These are phyloP conservation scores for Platorchestia sp. DNA, from an alignment of 1,140 invertebrate genomes.

Conservation along the genomic window DNA sequence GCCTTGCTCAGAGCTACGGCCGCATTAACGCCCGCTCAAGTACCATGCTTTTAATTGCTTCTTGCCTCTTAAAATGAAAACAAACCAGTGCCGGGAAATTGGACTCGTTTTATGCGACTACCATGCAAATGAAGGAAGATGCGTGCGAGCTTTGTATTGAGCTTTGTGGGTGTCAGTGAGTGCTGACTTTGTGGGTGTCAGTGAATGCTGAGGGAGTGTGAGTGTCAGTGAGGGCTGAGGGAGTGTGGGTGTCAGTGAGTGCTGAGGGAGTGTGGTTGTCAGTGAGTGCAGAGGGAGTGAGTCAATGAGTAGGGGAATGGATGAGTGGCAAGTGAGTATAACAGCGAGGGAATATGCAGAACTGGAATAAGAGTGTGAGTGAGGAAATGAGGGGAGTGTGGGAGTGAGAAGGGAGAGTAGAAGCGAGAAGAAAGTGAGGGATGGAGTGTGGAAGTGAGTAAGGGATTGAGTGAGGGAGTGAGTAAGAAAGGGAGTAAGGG, in stretches of 20 bases:
- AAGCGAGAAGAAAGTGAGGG: too few species aligned
- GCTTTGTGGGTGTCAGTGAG: background rate
- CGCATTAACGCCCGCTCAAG: constrained; percentile 43
- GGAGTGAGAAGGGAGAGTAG: background rate
- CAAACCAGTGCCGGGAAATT: constrained; percentile 36
- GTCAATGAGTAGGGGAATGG: too few species aligned
- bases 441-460: too few species aligned
- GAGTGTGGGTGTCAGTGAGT: background rate
- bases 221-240: background rate
- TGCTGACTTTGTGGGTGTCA: too few species aligned
- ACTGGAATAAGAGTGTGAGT: background rate
- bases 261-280: background rate
- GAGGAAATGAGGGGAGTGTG: background rate
- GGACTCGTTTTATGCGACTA: constrained; percentile 1
- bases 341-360: too few species aligned
- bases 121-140: constrained; percentile 34
- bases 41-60: constrained; percentile 48
- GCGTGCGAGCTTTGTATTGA: background rate
- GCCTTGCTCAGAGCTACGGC: constrained; percentile 11
- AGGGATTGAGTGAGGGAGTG: background rate
- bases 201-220: background rate
- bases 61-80: constrained; percentile 52
- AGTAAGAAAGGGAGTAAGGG: too few species aligned
- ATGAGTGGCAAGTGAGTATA: background rate
- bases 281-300: too few species aligned